phyloP scores from a whole-genome alignment of 2,113 vertebrate genomes.

The Microtus richardsoni region DNA sequence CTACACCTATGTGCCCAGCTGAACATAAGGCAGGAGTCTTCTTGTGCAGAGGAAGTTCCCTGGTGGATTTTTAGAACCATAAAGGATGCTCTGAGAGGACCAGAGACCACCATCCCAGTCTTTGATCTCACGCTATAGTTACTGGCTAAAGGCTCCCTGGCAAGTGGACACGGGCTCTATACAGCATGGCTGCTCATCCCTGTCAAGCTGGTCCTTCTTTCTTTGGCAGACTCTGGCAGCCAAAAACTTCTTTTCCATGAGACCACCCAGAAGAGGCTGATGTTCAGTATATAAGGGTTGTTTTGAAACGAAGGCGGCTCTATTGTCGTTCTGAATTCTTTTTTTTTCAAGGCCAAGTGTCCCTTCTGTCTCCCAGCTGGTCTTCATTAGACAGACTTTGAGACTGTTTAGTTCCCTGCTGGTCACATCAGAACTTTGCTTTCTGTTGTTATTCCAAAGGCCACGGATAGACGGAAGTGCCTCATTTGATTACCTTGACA shows the following conservation, averaged over 20 bases:
- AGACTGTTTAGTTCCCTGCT: background rate
- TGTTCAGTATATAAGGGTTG: background rate
- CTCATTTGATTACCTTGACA: background rate
- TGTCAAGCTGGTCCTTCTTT: background rate
- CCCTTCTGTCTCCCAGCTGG: background rate
- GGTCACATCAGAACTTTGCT: slow-evolving; percentile 36
- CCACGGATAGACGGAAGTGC: background rate
- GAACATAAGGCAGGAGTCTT: background rate
- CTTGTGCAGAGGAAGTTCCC: background rate
- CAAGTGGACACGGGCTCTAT: background rate
- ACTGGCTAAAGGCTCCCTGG: background rate
- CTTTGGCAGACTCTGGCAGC: background rate
- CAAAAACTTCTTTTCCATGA: slow-evolving; percentile 12
- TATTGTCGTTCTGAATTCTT: background rate
- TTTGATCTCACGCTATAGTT: background rate
- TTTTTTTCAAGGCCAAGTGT: background rate
- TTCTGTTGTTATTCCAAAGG: background rate
- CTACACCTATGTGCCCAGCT: background rate
- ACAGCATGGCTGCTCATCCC: background rate
- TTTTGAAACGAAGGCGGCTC: background rate
- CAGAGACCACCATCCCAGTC: background rate
- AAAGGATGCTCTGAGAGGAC: background rate
- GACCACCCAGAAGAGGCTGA: background rate
- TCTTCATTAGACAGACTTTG: background rate
- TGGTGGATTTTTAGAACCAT: slow-evolving; percentile 1